Base-by-base conservation (phyloP, 2,888 invertebrate species). In the Hirudinaria manillensis region DNA sequence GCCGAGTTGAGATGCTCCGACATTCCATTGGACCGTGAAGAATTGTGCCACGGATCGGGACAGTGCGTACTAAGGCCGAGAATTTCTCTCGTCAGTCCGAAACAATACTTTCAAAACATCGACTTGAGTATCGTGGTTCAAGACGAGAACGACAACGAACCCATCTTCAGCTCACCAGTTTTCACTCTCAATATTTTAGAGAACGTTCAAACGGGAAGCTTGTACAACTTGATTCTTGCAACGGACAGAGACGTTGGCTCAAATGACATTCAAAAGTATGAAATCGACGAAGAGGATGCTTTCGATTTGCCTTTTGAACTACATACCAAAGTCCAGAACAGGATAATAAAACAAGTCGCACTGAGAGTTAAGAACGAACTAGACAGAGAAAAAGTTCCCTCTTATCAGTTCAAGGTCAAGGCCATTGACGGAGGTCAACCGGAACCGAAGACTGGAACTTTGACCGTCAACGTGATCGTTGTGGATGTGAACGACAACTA, bases 131-230 rank as follows among this genome's bases (percentile, higher is more conserved):
- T 72, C 55, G 34, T 7, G 7, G 53, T 72, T 29, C 55, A 55
- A 27, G 72, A 72, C 55, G 53, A n/a, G 16, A 72, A 72, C 72
- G 72, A 72, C 55, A 34, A 72, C 72, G 27, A 45, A 6, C 72
- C 72, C 29, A 32, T 34, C 16, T 72, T 72, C 34, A 21, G 21
- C 13, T n/a, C 55, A 10, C 3, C 45, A 10, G n/a, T 7, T 27
- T 24, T 72, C 29, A 34, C 27, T 55, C 7, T 72, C 29, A 55
- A 32, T 4, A 72, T 72, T n/a, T 29, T 32, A 24, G 72, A 72
- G 53, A 45, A 72, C 72, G 29, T 53, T 27, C 55, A n/a, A 6
- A 19, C 29, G 6, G 55, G 55, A 6, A 55, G 53, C 32, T 6
- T n/a, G 19, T 29, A 53, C 21, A 13, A 55, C 24, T 32, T 72